Percentiles rank a stretch among this genome's conserved stretches.
phyloP scores from a whole-genome alignment of 1,140 invertebrate species.

The Trachymyrmex cornetzi region DNA sequence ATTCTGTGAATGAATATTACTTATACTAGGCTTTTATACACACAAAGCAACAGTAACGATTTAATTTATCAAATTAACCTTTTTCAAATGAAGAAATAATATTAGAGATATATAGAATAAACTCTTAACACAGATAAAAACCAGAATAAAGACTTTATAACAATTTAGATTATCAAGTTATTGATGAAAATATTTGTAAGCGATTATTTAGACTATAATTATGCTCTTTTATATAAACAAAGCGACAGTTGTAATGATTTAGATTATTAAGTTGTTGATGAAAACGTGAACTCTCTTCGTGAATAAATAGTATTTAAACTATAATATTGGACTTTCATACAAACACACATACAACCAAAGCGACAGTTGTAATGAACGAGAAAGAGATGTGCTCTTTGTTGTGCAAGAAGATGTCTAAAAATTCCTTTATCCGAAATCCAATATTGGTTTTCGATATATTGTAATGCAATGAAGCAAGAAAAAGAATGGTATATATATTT shows the following conservation, averaged over 20 bases:
- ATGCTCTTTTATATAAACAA: background rate
- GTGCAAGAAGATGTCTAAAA: background rate
- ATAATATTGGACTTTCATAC: too few species aligned
- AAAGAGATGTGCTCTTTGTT: background rate
- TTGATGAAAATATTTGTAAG: background rate
- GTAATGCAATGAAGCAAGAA: background rate
- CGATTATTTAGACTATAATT: background rate
- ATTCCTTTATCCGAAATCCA: conserved; percentile 4
- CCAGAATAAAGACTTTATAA: background rate
- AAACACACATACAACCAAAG: background rate
- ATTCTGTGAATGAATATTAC: too few species aligned
- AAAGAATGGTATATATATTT: background rate
- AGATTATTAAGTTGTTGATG: too few species aligned
- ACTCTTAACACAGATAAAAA: background rate
- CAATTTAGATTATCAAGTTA: background rate
- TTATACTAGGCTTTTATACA: too few species aligned
- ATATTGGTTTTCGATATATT: conserved; percentile 15
- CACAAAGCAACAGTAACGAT: background rate
- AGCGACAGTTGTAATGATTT: background rate
- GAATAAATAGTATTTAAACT: too few species aligned
- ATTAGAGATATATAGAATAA: background rate
- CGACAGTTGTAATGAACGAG: background rate
- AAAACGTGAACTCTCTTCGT: too few species aligned
- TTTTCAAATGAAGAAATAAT: too few species aligned
- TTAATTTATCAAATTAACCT: too few species aligned